Conservation (phyloP, 2,113 vertebrate species). For the Oryzias curvinotus region DNA sequence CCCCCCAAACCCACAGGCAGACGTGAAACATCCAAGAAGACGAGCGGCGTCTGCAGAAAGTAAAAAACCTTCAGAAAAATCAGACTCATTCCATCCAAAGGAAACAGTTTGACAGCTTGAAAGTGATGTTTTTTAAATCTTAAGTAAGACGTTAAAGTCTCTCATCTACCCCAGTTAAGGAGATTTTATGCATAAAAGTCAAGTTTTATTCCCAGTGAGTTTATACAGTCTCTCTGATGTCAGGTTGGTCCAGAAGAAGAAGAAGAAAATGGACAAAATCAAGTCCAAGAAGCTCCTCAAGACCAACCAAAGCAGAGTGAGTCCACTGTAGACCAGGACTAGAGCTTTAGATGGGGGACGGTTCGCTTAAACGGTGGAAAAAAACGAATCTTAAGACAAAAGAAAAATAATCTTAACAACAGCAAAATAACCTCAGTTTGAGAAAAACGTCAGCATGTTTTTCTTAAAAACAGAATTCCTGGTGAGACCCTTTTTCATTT, state of each 20-base stretch:
- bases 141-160: too few species aligned
- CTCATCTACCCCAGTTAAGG: too few species aligned
- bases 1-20: constrained; percentile 20
- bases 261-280: constrained; percentile 83
- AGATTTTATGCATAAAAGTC: too few species aligned
- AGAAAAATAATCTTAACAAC: too few species aligned
- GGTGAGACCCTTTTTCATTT: too few species aligned
- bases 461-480: too few species aligned
- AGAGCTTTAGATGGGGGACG: not conserved
- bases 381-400: not conserved
- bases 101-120: not conserved
- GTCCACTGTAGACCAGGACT: not conserved
- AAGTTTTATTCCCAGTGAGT: not conserved
- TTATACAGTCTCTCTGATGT: too few species aligned
- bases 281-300: constrained; percentile 78
- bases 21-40: constrained; percentile 21
- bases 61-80: constrained; percentile 6
- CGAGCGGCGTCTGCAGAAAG: constrained; percentile 24
- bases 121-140: not conserved
- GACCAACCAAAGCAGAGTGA: constrained; percentile 65
- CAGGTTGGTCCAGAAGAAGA: constrained; percentile 80
- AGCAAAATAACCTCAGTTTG: too few species aligned
- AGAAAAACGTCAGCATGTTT: too few species aligned
- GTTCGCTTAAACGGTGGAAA: too few species aligned
- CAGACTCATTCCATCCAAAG: not conserved